Evolutionary conservation across 2,888 invertebrate genomes (phyloP), one percentile per base, ranked within the genome.

Genomic region (Unio delphinus): DNA sequence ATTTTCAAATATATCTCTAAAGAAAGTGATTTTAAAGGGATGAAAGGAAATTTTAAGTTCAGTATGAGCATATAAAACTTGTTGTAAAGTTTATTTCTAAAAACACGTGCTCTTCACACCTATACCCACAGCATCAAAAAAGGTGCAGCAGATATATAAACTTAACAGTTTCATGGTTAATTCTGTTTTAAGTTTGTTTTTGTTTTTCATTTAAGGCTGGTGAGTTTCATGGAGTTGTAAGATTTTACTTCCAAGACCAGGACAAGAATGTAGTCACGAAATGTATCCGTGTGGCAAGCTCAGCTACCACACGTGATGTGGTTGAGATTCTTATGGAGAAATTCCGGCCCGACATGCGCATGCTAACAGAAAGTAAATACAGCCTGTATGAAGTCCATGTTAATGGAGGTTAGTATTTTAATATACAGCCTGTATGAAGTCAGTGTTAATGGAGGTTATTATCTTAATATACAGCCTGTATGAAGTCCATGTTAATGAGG

Each of bases 201-300:
- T 45, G 65, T 65, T 59, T 61, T 79, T 85, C 64, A 85, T 92
- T 93, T 56, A 92, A 98, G 97, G 95, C 97, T 87, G 92, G 98
- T 91, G 97, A 99, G 91, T 99, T 99, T 91, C 97, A 98, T 91
- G 99, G 99, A 64, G 99, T 99, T 73, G 99, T 99, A 97, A 94
- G 99, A 85, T 99, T 99, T 92, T 99, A 98, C 92, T 99, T 98
- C 91, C 98, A 99, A 95, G 99, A 99, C 91, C 95, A 96, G 68
- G 87, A 86, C 56, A 97, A 98, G 91, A 98, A 98, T 92, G 97
- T 99, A 73, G 97, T 98, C 68, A 99, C 99, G 63, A 99, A 99
- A 92, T 99, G 99, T 91, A 97, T 99, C 84, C 94, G 99, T 69
- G 99, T 99, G 65, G 96, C 98, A 65, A 97, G 97, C 73, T 96